Conservation (phyloP, 2,888 invertebrate genomes). For the Drosophila acutilabella region DNA sequence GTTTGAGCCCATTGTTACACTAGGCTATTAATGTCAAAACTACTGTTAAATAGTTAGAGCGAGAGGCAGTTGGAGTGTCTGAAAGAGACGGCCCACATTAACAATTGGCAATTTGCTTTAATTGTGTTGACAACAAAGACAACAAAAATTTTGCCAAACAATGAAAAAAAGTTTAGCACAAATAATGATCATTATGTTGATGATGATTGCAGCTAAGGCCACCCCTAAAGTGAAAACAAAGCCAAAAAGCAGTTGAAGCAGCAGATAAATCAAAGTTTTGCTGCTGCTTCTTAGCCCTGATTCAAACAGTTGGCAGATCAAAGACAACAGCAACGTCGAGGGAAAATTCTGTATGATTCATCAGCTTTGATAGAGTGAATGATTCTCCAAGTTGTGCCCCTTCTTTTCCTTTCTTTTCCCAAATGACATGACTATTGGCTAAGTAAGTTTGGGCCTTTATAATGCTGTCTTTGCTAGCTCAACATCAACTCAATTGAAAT, state of each 20-base stretch:
- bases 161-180: conserved; percentile 27
- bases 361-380: neutral
- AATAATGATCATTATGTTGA: neutral
- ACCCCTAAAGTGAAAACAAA: conserved; percentile 10
- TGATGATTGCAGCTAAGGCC: conserved; percentile 12
- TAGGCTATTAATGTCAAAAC: conserved; percentile 57
- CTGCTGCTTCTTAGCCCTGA: neutral
- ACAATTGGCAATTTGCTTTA: conserved; percentile 74
- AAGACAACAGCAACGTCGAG: conserved; percentile 1
- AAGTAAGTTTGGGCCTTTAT: neutral
- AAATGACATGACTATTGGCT: conserved; percentile 14
- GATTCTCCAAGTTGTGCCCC: neutral
- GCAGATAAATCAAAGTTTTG: conserved; percentile 12
- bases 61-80: conserved; percentile 6
- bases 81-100: conserved; percentile 28
- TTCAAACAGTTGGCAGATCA: neutral
- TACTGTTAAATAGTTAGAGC: conserved; percentile 49
- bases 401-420: neutral
- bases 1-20: conserved; percentile 36
- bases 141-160: conserved; percentile 15
- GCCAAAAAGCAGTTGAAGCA: neutral
- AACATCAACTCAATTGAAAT: neutral
- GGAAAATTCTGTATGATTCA: conserved; percentile 12
- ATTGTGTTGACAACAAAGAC: conserved; percentile 55
- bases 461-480: neutral